Evolutionary conservation across 2,888 invertebrate species (phyloP), one percentile per base, ranked within the genome.

Genomic region (Dasypolia templi): DNA sequence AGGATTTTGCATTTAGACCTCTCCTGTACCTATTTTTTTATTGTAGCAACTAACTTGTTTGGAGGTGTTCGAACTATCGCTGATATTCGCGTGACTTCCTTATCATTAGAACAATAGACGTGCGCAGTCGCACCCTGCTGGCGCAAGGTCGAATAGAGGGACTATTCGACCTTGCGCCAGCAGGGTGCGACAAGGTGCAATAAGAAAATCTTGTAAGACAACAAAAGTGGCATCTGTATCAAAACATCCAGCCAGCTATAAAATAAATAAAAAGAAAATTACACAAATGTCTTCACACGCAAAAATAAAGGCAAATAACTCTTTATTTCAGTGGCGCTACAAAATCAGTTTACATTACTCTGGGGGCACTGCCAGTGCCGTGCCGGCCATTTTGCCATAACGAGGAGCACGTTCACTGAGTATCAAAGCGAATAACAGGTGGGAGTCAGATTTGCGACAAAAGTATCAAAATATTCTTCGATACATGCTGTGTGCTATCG

Each of bases 321-420:
- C 64, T 66, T 42, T 26, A 71, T 67, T 63, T 72, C 68, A 69
- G 63, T 61, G 51, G 32, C 59, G 49, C 35, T 44, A 72, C 49
- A 69, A 75, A 74, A 84, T 71, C 70, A 53, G 61, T 83, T 79
- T 68, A 75, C 83, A 64, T 67, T 79, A 35, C 83, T 58, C 83
- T 22, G 26, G 83, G 79, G 83, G 53, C 69, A 44, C 32, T 42
- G 46, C n/a, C n/a, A n/a, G n/a, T n/a, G n/a, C n/a, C n/a, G n/a
- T n/a, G n/a, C 3, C 51, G 61, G 70, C 75, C 39, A 64, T 73
- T 73, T 79, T 61, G 61, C 66, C 46, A 72, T 75, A 81, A 86
- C 71, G 75, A 78, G 65, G 49, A 39, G 26, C 71, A 55, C 84
- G 81, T 44, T 72, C 51, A 35, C 63, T 49, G 78, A 39, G 55